Evolutionary conservation across 2,113 vertebrate species (phyloP), one percentile per base, ranked within the genome.

Genomic region (Mormyrus iriodes): DNA sequence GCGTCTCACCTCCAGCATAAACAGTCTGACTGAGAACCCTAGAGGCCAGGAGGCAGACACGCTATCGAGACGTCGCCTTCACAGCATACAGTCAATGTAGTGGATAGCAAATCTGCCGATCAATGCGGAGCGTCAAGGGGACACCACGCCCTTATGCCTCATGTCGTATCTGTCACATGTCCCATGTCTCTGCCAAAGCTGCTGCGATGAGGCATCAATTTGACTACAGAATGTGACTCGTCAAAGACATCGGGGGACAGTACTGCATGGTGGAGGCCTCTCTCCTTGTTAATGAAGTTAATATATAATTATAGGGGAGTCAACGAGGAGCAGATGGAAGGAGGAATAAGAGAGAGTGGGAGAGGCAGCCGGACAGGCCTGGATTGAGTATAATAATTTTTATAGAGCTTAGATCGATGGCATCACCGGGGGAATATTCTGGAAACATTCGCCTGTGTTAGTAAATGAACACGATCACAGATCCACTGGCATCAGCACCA

Each of bases 131-230:
- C 17, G 13, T 61, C 53, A 4, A 1, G 53, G 52, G 13, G 51
- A 31, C 1, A 15, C 15, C 79, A 24, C 17, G 0, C 55, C 24
- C 0, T 0, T 0, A 0, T 0, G 19, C 24, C 27, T 19, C n/a
- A 1, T 27, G 49, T 52, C 24, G 0, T 35, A 3, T 19, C 35
- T 24, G 42, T 35, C 17, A 42, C 39, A 48, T 48, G 24, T 84
- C 39, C 24, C 27, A 19, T 15, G 53, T 65, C 53, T 42, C 52
- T n/a, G 35, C 55, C 52, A 65, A 35, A 58, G 3, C 12, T 24
- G 24, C 35, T 13, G n/a, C 93, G 93, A 95, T 95, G 94, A 94
- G 93, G 88, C 95, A 96, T 96, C 93, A 95, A 95, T 93, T 93
- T 90, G 94, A 93, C 92, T 93, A 94, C 95, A 93, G 95, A 96